Conservation (phyloP, 2,797 vertebrate genomes). For the Melanotaenia boesemani region DNA sequence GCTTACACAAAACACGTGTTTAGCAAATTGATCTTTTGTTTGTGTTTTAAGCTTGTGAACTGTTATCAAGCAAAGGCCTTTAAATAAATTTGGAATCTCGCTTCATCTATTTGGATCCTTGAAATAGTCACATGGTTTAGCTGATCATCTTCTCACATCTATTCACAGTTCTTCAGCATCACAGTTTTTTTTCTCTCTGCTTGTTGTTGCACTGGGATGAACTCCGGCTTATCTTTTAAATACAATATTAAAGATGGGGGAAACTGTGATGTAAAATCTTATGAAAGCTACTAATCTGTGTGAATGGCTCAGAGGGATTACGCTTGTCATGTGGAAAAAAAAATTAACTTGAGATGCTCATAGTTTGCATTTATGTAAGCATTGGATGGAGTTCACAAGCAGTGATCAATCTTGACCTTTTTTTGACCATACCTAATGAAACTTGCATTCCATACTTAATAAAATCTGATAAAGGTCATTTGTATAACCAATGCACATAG, state of each 20-base stretch:
- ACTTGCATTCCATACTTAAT: constrained; percentile 43
- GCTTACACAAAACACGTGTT: constrained; percentile 42
- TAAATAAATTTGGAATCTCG: constrained; percentile 26
- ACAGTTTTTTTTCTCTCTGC: constrained; percentile 40
- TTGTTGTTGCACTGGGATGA: constrained; percentile 59
- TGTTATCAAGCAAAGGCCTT: constrained; percentile 23
- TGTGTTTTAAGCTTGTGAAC: constrained; percentile 37
- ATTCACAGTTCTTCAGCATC: neutral
- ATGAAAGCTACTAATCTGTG: constrained; percentile 78
- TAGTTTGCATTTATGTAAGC: constrained; percentile 51
- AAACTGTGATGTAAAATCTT: constrained; percentile 71
- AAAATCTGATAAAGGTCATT: constrained; percentile 47
- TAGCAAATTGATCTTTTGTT: constrained; percentile 39
- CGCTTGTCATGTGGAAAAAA: constrained; percentile 57
- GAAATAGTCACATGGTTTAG: constrained; percentile 15
- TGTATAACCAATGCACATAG: constrained; percentile 30
- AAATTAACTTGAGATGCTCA: constrained; percentile 50
- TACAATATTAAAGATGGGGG: constrained; percentile 60
- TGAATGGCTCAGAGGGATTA: constrained; percentile 76
- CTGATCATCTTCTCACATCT: constrained; percentile 37
- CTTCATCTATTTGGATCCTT: neutral
- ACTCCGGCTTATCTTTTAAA: constrained; percentile 68
- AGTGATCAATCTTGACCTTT: constrained; percentile 57
- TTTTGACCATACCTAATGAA: constrained; percentile 51
- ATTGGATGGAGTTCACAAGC: constrained; percentile 30